Conservation (phyloP, 2,113 vertebrate species). For the Chloebia gouldiae region DNA sequence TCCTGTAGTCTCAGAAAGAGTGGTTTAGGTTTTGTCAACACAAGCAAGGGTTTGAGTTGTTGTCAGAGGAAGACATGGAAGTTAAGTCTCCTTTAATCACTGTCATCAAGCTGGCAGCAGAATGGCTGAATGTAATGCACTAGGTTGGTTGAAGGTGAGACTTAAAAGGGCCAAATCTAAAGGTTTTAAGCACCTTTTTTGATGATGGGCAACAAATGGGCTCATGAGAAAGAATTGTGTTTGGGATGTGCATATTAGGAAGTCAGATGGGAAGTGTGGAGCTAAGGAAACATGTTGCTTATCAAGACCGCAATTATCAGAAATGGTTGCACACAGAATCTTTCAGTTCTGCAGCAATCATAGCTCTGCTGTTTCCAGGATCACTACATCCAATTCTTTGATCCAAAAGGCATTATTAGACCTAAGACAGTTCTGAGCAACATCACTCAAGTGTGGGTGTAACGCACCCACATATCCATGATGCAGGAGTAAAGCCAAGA, state of each 20-base stretch:
- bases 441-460: not conserved
- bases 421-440: not conserved
- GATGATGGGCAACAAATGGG: not conserved
- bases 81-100: not conserved
- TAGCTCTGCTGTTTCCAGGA: not conserved
- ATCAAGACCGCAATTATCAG: accelerated
- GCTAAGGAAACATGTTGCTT: not conserved
- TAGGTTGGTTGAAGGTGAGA: not conserved
- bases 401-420: not conserved
- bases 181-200: not conserved
- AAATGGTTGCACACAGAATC: not conserved
- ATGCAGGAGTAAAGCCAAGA: not conserved
- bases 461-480: not conserved
- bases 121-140: not conserved
- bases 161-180: not conserved
- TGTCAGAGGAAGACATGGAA: not conserved
- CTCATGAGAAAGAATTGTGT: not conserved
- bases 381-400: not conserved
- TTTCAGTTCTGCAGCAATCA: not conserved
- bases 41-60: not conserved
- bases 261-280: not conserved
- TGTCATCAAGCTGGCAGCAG: not conserved
- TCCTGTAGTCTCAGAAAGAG: not conserved
- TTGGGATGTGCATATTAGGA: not conserved
- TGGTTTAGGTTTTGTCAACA: not conserved